Evolutionary conservation across 2,888 invertebrate species (phyloP), one percentile per base, ranked within the genome.

Genomic region (Nyleta sp.): DNA sequence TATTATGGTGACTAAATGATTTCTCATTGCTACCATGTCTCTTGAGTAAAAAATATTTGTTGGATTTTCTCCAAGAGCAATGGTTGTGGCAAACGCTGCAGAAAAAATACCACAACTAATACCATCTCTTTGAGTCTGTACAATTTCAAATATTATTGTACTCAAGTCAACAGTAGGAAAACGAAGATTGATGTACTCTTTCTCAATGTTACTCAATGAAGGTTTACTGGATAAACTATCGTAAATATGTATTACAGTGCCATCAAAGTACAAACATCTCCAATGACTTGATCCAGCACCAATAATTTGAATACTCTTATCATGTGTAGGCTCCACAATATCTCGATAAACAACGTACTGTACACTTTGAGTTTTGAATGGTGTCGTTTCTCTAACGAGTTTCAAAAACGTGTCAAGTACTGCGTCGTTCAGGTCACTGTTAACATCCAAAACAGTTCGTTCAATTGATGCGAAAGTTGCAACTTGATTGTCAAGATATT

Each of bases 321-420:
- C n/a, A 13, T 20, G 11, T 7, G 31, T 20, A 2, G 35, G 35
- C 10, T 53, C 38, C 1, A 11, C n/a, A 13, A 53, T 38, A 7
- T 53, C 40, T 24, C 55, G 17, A 24, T 24, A 55, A 18, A 38
- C n/a, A 22, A 55, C 24, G 22, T 10, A 55, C 11, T 55, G 53
- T 4, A 55, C 40, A 20, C 55, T 55, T 55, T 55, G 55, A 24
- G 40, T 55, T 55, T 40, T 10, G n/a, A 55, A 55, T 1, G 2
- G 1, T 13, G 55, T 55, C 8, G n/a, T 55, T 8, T 55, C 40
- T 40, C 55, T 38, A 2, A 55, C 7, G 7, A 55, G 0, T 15
- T 55, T 38, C 17, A 20, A 50, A 50, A 28, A 28, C 7, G 28
- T 50, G 20, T 50, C 48, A 2, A 50, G 13, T 28, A 15, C 15